These are phyloP conservation scores for Drosophila subsilvestris DNA, from an alignment of 2,888 invertebrate genomes.

Conservation along the genomic window DNA sequence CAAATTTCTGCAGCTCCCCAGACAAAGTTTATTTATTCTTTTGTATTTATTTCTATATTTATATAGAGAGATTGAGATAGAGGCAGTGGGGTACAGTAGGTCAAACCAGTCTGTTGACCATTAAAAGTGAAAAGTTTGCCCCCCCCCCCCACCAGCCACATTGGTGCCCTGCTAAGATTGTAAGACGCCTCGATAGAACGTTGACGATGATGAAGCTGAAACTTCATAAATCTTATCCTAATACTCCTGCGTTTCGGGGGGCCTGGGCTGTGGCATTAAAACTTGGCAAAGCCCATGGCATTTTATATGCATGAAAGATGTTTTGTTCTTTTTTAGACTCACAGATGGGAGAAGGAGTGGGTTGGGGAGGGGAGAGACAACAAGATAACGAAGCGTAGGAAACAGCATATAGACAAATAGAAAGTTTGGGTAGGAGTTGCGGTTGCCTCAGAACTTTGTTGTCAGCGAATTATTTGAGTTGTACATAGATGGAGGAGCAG, in stretches of 20 bases:
- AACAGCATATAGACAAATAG: constrained; percentile 40
- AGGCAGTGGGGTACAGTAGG: constrained; percentile 37
- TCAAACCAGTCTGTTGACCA: constrained; percentile 63
- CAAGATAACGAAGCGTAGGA: constrained; percentile 65
- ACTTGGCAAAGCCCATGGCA: constrained; percentile 70
- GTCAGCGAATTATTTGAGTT: constrained; percentile 26
- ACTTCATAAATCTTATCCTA: constrained; percentile 77
- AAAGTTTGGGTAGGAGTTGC: constrained; percentile 26
- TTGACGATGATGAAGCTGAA: constrained; percentile 44
- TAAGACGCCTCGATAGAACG: constrained; percentile 45
- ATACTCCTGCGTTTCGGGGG: constrained; percentile 45
- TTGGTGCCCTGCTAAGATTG: constrained; percentile 34
- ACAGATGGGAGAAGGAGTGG: not conserved
- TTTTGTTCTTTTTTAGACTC: constrained; percentile 48
- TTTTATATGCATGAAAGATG: constrained; percentile 70
- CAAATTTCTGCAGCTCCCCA: constrained; percentile 49
- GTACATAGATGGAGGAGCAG: no score
- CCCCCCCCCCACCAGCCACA: constrained; percentile 25
- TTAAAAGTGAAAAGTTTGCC: constrained; percentile 76
- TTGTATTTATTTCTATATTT: constrained; percentile 49
- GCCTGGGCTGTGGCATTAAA: constrained; percentile 35
- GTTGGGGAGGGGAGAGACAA: constrained; percentile 1
- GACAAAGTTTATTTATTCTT: constrained; percentile 57
- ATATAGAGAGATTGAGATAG: constrained; percentile 39
- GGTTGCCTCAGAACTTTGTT: constrained; percentile 28